Base-by-base conservation (phyloP, 2,888 invertebrate genomes). In the Ichneumoninae sp. region DNA sequence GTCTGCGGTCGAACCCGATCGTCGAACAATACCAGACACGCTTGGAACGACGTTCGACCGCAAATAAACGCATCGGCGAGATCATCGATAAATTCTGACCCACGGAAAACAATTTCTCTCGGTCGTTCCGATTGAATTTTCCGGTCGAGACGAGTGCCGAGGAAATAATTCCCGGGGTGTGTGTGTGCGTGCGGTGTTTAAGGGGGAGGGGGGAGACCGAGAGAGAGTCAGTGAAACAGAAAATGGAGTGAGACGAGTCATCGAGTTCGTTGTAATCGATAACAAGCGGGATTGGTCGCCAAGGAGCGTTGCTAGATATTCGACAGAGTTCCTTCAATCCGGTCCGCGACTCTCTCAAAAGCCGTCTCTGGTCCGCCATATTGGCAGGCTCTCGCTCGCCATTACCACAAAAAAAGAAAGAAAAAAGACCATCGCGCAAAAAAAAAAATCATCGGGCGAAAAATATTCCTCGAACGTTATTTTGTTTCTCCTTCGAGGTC, bases 321-420 rank as follows among this genome's bases (percentile, higher is more conserved):
- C 69, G 74, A 63, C 63, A 63, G 78, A 52, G 63, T 36, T n/a
- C 30, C 33, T 63, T 63, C 63, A 33, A 63, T 63, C 30, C 63
- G 30, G 16, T 63, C 63, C 63, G 63, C 30, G 30, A 70, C 54
- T 57, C 66, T 40, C 81, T 68, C 76, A 44, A 73, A 66, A 69
- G 47, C 16, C 50, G 40, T 81, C 68, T 71, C 80, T 71, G 86
- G 89, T 89, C 87, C 86, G 92, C 92, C 92, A 92, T 92, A 83
- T 91, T 92, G 88, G 88, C 87, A 78, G 74, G 63, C 54, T 75
- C 77, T 77, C 78, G 44, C 75, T 77, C 81, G 50, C 84, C 80
- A 50, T 57, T 81, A 54, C 26, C 52, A 74, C 81, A 71, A 75
- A 26, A 22, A 54, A 57, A 26, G 3, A 3, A 3, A 26, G 22